Conservation (phyloP, 2,113 vertebrate species). For the Urocolius indicus region DNA sequence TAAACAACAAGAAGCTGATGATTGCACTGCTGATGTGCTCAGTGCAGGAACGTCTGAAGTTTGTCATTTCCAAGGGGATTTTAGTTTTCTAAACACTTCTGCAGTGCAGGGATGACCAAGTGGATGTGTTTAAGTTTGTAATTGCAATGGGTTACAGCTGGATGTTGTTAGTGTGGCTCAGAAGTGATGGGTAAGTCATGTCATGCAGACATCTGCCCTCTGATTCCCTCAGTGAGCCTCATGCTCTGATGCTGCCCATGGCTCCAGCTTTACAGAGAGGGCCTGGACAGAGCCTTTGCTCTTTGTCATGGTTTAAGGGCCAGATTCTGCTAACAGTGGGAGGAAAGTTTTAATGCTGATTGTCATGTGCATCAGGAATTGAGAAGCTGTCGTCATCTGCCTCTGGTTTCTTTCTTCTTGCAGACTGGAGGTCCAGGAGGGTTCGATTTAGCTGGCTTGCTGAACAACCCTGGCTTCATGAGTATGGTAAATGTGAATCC, state of each 20-base stretch:
- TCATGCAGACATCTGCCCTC: background rate
- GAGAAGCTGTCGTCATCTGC: background rate
- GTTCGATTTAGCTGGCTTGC: slow-evolving; percentile 90
- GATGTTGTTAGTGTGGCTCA: too few relatives aligned
- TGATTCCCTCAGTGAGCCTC: background rate
- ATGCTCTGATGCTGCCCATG: background rate
- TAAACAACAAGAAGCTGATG: background rate
- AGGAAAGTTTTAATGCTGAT: accelerated
- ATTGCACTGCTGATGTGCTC: background rate
- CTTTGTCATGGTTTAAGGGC: background rate
- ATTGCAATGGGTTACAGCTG: background rate
- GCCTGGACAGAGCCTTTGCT: background rate
- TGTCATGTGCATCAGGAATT: accelerated
- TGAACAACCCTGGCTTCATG: slow-evolving; percentile 95
- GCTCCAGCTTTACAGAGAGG: background rate
- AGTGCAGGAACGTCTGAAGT: accelerated
- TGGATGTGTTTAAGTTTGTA: background rate
- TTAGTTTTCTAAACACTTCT: background rate
- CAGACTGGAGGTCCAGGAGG: slow-evolving; percentile 88
- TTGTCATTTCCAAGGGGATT: background rate
- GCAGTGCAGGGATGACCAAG: background rate
- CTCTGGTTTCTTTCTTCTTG: background rate
- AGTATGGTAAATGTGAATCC: slow-evolving; percentile 84
- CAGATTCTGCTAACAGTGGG: background rate
- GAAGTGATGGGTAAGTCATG: background rate